Base-by-base conservation (phyloP, 2,888 invertebrate genomes). In the Sphaerophoria rueppellii region DNA sequence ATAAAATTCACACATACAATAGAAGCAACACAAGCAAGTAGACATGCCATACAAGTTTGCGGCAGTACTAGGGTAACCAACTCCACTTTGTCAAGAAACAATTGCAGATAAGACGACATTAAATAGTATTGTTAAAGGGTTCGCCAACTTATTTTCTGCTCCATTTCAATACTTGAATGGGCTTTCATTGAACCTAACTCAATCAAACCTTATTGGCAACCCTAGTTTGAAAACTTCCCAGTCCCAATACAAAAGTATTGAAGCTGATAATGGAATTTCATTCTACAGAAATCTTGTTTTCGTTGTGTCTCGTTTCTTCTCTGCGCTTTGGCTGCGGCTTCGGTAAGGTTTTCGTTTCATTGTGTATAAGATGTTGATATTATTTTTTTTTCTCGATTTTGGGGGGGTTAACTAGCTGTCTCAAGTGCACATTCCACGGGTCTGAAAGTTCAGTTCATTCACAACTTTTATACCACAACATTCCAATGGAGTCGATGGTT, bases 361-460 rank as follows among this genome's bases (percentile, higher is more conserved):
- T 87, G 83, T 79, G 75, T 87, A 24, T 24, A 24, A 24, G 24
- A 24, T 24, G 24, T 24, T 24, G 24, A 24, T 57, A 6, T 48
- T 6, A 55, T 55, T 34, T 24, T 24, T 24, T 24, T 24, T 24
- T 24, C 24, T 24, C 24, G 24, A 24, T 24, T 12, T 16, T 16
- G 24, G 65, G 35, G 79, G 54, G 86, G 78, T 89, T 88, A 67
- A 89, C 88, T 89, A 89, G 89, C 88, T 87, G 88, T 89, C 89
- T 88, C 89, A 89, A 89, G 88, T 88, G 89, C 89, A 88, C 91
- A 90, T 90, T 91, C 90, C 90, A 88, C 89, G 89, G 89, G 89
- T 90, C 88, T 89, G 88, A 89, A 89, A 89, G 85, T 85, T 89
- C 89, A 89, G 89, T 91, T 91, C 91, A 91, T 91, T 91, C 91